Evolutionary conservation across 2,797 vertebrate species (phyloP).

Genomic region (Megaceryle alcyon): DNA sequence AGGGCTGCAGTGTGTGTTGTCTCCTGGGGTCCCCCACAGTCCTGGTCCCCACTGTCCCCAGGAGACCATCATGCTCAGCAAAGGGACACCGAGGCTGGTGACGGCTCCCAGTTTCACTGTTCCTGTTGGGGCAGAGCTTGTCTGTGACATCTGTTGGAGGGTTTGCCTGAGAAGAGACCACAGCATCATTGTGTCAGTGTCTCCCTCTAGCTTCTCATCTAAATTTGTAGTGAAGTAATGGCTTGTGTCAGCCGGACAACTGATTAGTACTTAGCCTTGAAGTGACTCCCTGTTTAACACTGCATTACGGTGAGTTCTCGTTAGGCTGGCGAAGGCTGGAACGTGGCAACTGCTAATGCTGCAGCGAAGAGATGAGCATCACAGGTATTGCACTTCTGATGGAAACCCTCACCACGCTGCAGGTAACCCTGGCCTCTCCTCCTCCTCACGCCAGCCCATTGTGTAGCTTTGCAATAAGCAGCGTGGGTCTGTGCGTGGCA

Average conservation of each 20-base stretch:
- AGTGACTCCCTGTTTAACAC: constrained; percentile 6
- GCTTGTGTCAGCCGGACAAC: constrained; percentile 42
- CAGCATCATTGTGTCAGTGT: background rate
- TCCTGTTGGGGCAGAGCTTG: background rate
- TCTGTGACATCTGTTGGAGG: background rate
- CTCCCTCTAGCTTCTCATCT: background rate
- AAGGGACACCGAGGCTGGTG: background rate
- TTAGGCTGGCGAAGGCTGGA: background rate
- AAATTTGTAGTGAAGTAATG: constrained; percentile 50
- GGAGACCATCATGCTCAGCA: background rate
- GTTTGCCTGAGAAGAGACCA: background rate
- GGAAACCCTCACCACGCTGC: background rate
- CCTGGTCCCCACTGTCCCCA: background rate
- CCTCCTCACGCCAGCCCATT: background rate
- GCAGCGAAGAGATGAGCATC: background rate
- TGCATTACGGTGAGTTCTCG: background rate
- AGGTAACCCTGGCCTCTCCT: background rate
- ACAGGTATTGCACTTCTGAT: background rate
- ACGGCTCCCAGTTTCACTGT: background rate
- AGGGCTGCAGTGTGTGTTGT: background rate
- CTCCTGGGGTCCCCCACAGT: background rate
- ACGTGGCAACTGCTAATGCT: background rate
- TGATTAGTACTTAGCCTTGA: constrained; percentile 11
- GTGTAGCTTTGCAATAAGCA: accelerated
- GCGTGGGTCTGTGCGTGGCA: background rate